These are phyloP conservation scores for Tenthredo distinguenda DNA, from an alignment of 2,888 invertebrate species.

Conservation along the genomic window DNA sequence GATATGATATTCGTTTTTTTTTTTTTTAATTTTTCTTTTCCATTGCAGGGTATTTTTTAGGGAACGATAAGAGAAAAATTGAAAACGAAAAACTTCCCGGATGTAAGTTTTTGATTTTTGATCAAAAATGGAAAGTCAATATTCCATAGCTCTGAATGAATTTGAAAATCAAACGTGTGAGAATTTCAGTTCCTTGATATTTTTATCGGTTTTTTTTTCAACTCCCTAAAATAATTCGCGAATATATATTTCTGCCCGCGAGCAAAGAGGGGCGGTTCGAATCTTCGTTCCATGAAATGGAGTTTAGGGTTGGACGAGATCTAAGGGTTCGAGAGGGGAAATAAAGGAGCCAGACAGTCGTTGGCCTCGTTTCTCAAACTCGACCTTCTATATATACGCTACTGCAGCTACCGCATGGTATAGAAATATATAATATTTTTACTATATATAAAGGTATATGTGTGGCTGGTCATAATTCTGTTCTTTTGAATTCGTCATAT, in stretches of 20 bases:
- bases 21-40: not conserved
- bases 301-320: conserved; percentile 34
- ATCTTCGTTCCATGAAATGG: conserved; percentile 22
- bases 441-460: conserved; percentile 28
- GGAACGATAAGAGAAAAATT: not conserved
- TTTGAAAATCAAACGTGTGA: not conserved
- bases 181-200: not conserved
- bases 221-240: not conserved
- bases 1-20: not conserved
- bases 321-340: conserved; percentile 15
- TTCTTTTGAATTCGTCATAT: not conserved
- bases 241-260: not conserved
- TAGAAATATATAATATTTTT: conserved; percentile 57
- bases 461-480: not conserved
- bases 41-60: not conserved
- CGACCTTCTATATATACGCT: conserved; percentile 1
- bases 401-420: conserved; percentile 44
- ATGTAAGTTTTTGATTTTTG: not conserved
- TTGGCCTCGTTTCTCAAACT: conserved; percentile 61
- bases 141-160: not conserved
- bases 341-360: conserved; percentile 57
- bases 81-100: not conserved
- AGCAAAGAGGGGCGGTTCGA: not conserved
- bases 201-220: not conserved
- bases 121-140: not conserved